phyloP scores from a whole-genome alignment of 2,888 invertebrate genomes.

The Chouioia cunea region DNA sequence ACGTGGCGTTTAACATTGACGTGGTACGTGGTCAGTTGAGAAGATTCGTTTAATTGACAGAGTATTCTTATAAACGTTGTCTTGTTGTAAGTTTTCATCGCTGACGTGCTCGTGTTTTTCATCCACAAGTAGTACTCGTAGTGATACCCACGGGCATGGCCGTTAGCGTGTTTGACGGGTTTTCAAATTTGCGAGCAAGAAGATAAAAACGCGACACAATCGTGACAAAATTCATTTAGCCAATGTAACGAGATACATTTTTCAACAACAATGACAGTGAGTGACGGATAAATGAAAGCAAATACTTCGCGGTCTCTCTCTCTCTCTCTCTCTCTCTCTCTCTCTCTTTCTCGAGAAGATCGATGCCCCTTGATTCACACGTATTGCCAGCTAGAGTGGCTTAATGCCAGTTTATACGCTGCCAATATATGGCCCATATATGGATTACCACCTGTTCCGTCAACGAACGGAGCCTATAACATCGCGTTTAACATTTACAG shows the following conservation, averaged over 20 bases:
- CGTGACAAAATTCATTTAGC: no score
- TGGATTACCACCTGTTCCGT: constrained; percentile 29
- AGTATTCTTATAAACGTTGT: constrained; percentile 13
- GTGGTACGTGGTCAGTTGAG: constrained; percentile 4
- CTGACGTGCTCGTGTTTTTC: constrained; percentile 14
- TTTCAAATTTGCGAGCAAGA: no score
- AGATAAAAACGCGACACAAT: no score
- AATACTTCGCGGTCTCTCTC: no score
- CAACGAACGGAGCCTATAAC: neutral
- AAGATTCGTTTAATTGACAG: constrained; percentile 37
- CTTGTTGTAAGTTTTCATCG: constrained; percentile 1
- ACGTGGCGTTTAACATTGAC: constrained; percentile 14
- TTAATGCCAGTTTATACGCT: constrained; percentile 51
- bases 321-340: no score
- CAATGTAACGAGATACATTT: no score
- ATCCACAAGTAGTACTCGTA: no score
- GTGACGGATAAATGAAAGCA: neutral
- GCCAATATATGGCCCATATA: constrained; percentile 41
- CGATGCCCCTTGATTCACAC: constrained; percentile 46
- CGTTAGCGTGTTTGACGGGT: no score
- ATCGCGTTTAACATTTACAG: constrained; percentile 30
- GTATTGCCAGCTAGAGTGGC: constrained; percentile 58
- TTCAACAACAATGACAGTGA: constrained; percentile 8
- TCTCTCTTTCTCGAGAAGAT: no score
- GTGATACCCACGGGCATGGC: no score